phyloP scores from a whole-genome alignment of 2,797 vertebrate genomes.

The Propithecus deckenii region DNA sequence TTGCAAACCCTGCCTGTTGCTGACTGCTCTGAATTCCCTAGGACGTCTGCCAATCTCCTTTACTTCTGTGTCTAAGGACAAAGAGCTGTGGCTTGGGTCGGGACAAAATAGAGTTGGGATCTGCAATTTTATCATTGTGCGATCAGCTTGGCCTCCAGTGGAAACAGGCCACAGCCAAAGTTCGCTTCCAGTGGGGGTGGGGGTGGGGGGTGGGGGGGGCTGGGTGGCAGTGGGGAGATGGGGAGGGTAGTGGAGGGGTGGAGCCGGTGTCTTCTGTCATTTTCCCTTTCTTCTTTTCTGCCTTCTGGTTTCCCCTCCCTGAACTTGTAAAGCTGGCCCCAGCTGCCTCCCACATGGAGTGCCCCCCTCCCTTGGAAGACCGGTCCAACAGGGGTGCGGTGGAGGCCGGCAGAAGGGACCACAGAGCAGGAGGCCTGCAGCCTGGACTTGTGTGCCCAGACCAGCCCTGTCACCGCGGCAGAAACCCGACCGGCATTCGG shows the following conservation, averaged over 20 bases:
- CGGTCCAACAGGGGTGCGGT: fast-evolving
- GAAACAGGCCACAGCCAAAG: neutral
- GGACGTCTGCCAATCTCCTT: neutral
- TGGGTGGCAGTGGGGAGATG: no score
- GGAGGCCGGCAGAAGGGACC: neutral
- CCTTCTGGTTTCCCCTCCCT: neutral
- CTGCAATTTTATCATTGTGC: neutral
- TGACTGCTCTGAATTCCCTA: neutral
- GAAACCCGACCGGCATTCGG: neutral
- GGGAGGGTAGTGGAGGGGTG: no score
- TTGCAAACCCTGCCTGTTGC: neutral
- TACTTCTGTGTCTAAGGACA: neutral
- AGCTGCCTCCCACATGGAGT: neutral
- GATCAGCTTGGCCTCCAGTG: neutral
- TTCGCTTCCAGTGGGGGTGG: neutral
- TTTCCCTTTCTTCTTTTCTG: neutral
- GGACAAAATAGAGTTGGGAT: neutral
- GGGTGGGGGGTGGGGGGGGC: no score
- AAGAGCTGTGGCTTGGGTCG: neutral
- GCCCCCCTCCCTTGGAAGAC: neutral
- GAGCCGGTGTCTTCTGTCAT: neutral
- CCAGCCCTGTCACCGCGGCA: neutral
- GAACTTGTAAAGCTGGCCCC: neutral
- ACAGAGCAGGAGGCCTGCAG: neutral
- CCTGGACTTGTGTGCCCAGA: neutral